Percentiles rank a stretch among this genome's conserved stretches.
phyloP scores from a whole-genome alignment of 2,888 invertebrate species.

The Agonopterix heracliana region DNA sequence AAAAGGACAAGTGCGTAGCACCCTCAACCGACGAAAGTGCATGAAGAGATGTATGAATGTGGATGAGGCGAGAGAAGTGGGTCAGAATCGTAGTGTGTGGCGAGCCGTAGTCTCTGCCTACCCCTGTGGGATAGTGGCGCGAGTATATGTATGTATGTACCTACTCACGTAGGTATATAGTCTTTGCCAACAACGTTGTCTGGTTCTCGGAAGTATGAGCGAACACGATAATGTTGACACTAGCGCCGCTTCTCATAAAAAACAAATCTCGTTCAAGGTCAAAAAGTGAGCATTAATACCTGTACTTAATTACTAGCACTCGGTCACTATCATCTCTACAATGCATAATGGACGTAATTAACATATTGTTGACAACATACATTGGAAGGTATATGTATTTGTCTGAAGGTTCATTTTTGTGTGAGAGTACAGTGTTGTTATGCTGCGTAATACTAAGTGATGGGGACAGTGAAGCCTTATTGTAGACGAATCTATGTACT shows the following conservation, averaged over 20 bases:
- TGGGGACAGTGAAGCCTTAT: conserved; percentile 62
- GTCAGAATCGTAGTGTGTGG: no score
- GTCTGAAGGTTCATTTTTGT: conserved; percentile 25
- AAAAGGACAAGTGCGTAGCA: no score
- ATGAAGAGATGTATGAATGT: no score
- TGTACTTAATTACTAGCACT: conserved; percentile 13
- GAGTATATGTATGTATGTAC: background rate
- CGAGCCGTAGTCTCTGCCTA: no score
- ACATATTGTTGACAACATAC: no score
- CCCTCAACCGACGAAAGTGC: no score
- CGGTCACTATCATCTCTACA: background rate
- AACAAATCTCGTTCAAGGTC: conserved; percentile 50
- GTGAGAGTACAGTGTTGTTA: conserved; percentile 21
- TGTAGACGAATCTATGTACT: conserved; percentile 58
- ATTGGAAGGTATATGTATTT: no score
- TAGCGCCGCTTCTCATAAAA: conserved; percentile 19
- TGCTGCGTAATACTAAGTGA: conserved; percentile 21
- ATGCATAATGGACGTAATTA: no score
- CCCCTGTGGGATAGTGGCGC: no score
- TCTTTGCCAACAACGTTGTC: no score
- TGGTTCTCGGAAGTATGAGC: no score
- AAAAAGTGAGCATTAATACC: conserved; percentile 16
- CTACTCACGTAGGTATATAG: background rate
- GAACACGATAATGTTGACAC: background rate
- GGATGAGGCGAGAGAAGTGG: no score